A percentile compares a stretch with the other conserved stretches of the same genome.
These are phyloP conservation scores for Cryptocephalus moraei DNA, from an alignment of 2,888 invertebrate genomes.

Conservation along the genomic window DNA sequence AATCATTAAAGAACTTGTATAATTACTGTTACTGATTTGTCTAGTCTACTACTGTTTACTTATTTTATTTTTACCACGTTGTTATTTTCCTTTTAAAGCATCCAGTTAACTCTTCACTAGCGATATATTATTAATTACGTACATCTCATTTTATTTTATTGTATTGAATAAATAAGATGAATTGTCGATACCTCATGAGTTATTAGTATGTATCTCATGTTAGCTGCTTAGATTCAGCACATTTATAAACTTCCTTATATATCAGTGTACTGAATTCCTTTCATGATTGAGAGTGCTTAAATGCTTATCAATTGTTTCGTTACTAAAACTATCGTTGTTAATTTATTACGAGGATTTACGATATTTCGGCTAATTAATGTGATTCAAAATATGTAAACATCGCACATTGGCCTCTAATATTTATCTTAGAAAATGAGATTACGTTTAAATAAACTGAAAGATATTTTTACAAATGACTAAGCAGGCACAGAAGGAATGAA, in stretches of 20 bases:
- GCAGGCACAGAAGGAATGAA: constrained; percentile 14
- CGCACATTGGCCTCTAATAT: too few species aligned
- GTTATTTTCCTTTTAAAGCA: constrained; percentile 2
- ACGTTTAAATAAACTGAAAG: constrained; percentile 18
- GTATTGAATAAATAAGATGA: constrained; percentile 7
- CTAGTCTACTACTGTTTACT: constrained; percentile 14
- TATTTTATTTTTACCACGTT: constrained; percentile 12
- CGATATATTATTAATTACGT: constrained; percentile 5
- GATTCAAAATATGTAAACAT: too few species aligned
- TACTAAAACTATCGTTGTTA: too few species aligned
- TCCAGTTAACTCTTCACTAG: background rate
- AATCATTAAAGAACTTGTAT: constrained; percentile 16
- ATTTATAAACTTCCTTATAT: constrained; percentile 1
- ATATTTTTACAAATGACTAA: constrained; percentile 23
- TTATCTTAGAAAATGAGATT: constrained; percentile 6
- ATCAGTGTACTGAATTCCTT: too few species aligned
- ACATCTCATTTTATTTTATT: constrained; percentile 8
- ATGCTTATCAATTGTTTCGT: too few species aligned
- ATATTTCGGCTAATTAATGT: too few species aligned
- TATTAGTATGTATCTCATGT: constrained; percentile 7
- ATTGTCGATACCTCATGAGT: constrained; percentile 8
- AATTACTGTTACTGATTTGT: constrained; percentile 20
- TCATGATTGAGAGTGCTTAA: too few species aligned
- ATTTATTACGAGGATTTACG: too few species aligned
- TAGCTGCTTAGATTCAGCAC: constrained; percentile 7